These are phyloP conservation scores for Irena cyanogastra DNA, from an alignment of 2,113 vertebrate species.

Conservation along the genomic window DNA sequence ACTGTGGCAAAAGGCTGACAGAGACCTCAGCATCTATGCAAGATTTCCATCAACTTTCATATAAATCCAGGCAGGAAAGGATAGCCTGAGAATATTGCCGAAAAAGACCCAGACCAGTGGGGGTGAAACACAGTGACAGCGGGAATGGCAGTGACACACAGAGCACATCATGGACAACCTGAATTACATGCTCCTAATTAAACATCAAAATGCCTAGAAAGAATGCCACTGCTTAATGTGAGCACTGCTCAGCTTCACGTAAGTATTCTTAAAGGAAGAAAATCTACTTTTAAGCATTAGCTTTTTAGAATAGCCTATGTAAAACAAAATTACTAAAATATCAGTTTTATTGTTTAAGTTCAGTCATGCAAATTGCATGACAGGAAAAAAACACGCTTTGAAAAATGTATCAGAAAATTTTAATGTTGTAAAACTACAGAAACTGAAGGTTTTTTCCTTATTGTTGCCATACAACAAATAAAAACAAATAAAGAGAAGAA, in stretches of 20 bases:
- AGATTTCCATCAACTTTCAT: background rate
- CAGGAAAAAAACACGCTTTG: background rate
- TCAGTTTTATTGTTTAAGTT: background rate
- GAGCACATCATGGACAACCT: rapidly evolving
- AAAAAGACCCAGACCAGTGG: background rate
- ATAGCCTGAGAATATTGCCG: background rate
- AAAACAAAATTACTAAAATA: background rate
- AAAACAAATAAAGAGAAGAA: background rate
- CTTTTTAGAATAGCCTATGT: background rate
- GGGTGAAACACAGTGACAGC: background rate
- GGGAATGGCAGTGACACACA: background rate
- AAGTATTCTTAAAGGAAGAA: background rate
- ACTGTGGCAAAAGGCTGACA: background rate
- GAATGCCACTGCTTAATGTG: background rate
- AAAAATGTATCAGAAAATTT: background rate
- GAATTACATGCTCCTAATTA: background rate
- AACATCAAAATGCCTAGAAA: background rate
- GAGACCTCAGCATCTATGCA: background rate
- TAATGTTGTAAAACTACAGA: background rate
- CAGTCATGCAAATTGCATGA: background rate
- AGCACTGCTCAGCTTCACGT: background rate
- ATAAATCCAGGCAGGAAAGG: background rate
- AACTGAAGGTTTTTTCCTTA: background rate
- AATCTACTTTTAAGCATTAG: background rate
- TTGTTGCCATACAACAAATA: background rate